Percentiles rank a stretch among this genome's conserved stretches.
These are phyloP conservation scores for Drepana arcuata DNA, from an alignment of 1,140 invertebrate genomes.

Conservation along the genomic window DNA sequence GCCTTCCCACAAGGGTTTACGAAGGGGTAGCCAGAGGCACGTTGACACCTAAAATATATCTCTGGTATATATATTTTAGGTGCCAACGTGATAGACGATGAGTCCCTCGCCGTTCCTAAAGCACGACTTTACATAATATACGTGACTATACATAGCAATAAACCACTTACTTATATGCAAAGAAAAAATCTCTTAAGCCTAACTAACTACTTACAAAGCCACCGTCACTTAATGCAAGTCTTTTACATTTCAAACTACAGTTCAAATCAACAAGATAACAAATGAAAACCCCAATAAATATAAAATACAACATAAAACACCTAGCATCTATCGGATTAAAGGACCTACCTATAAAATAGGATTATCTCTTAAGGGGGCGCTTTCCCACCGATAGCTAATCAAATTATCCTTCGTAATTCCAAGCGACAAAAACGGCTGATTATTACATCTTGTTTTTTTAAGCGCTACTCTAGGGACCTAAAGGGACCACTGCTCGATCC, in stretches of 20 bases:
- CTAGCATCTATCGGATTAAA: conserved; percentile 44
- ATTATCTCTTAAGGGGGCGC: conserved; percentile 48
- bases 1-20: too few species aligned
- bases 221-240: too few species aligned
- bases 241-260: too few species aligned
- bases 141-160: not conserved
- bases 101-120: too few species aligned
- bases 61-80: too few species aligned
- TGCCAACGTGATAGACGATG: too few species aligned
- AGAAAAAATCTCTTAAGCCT: too few species aligned
- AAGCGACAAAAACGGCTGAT: conserved; percentile 55
- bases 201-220: too few species aligned
- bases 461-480: conserved; percentile 24
- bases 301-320: conserved; percentile 24
- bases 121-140: too few species aligned
- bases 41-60: too few species aligned
- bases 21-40: too few species aligned
- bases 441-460: conserved; percentile 50
- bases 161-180: conserved; percentile 1
- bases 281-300: conserved; percentile 15
- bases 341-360: conserved; percentile 44
- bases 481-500: conserved; percentile 31
- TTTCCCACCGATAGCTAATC: conserved; percentile 53
- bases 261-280: too few species aligned
- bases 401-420: conserved; percentile 54